Conservation (phyloP, 2,113 vertebrate genomes). For the Cebidichthys violaceus region DNA sequence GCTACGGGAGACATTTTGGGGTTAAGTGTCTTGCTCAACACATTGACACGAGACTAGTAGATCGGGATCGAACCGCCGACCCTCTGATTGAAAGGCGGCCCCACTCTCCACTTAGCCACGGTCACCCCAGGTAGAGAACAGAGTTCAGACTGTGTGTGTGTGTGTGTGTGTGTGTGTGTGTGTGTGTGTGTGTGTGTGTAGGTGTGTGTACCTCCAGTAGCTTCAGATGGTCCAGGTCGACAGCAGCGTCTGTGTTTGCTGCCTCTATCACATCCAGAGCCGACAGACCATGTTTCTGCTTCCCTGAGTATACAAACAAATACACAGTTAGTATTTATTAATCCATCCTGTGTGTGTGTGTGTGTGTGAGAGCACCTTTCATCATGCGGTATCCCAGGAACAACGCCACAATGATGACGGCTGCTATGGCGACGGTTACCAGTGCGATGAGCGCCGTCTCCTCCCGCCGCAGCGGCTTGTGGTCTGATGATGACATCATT, state of each 20-base stretch:
- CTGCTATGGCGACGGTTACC: slow-evolving; percentile 89
- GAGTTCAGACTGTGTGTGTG: no score
- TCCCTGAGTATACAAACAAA: slow-evolving; percentile 80
- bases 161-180: neutral
- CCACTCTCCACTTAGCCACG: no score
- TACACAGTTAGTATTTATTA: neutral
- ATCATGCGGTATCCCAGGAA: slow-evolving; percentile 93
- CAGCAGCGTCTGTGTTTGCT: slow-evolving; percentile 85
- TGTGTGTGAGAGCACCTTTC: slow-evolving; percentile 81
- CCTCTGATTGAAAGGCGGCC: no score
- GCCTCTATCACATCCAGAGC: slow-evolving; percentile 93
- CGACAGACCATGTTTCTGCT: slow-evolving; percentile 89
- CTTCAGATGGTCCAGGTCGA: slow-evolving; percentile 92
- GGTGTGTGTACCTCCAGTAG: slow-evolving; percentile 88
- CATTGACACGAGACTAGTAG: no score
- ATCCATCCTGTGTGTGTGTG: neutral
- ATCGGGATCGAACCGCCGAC: no score
- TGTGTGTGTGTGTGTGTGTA: neutral
- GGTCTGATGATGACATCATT: slow-evolving; percentile 39
- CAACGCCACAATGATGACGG: slow-evolving; percentile 88
- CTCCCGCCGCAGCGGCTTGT: slow-evolving; percentile 81
- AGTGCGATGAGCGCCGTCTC: slow-evolving; percentile 89
- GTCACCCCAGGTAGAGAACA: no score
- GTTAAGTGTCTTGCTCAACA: no score
- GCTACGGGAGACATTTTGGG: no score